Evolutionary conservation across 2,797 vertebrate genomes (phyloP), one percentile per base, ranked within the genome.

Genomic region (Threskiornis aethiopicus): DNA sequence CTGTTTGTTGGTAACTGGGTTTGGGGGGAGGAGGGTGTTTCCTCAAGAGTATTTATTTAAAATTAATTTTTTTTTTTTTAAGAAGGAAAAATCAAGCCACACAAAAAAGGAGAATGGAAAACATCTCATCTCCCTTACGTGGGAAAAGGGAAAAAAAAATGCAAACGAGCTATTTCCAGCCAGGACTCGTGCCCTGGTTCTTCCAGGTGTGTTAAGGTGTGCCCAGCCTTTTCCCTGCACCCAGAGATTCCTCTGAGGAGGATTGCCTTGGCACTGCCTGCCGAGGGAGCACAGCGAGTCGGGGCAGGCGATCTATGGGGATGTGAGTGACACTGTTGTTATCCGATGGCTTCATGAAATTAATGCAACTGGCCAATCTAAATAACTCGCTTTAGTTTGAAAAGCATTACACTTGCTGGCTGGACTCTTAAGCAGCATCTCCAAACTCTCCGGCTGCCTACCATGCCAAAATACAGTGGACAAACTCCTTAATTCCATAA

Each of bases 1-100:
- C 97, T 97, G 92, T 96, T 96, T 96, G 92, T 91, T 95, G 85
- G 97, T 97, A 96, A 86, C 95, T 33, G 57, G 14, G 57, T 94
- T 96, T 75, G 65, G 79, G 29, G 49, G 84, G 41, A 87, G 81
- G 73, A 90, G 86, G 59, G 47, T 72, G 37, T 93, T 96, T 93
- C 76, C 90, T 93, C 89, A 37, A 0, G 2, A 78, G 46, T 33
- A 86, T 87, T 95, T 92, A 91, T 94, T 91, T 93, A 3, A 92
- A 95, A 77, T 85, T 87, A 70, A 66, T 82, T 67, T 55, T 20
- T 65, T 94, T 94, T 84, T 89, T 85, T 84, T 87, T 44, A 80
- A 78, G 46, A 82, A 84, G 24, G 21, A 94, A 44, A 89, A 95
- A 82, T 67, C 39, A 77, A 82, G 61, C 25, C 61, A 49, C 42